Percentiles rank a stretch among this genome's conserved stretches.
phyloP scores from a whole-genome alignment of 1,140 invertebrate genomes.

The Caenorhabditis latens region DNA sequence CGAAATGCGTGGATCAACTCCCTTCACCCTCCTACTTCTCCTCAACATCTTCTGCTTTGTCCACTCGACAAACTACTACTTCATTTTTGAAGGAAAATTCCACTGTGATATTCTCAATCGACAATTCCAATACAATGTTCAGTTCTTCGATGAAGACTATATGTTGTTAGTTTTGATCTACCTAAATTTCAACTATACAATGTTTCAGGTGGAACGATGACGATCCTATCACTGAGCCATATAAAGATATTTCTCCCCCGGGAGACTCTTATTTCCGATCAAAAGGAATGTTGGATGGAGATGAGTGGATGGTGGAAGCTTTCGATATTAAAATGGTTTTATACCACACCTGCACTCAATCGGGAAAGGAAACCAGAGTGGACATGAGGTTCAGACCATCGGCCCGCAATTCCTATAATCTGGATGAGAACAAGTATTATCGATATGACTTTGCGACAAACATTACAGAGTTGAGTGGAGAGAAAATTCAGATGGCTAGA shows the following conservation, averaged over 20 bases:
- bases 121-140: too few species aligned
- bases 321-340: constrained; percentile 8
- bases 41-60: too few species aligned
- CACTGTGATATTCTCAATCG: too few species aligned
- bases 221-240: too few species aligned
- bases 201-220: not conserved
- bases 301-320: not conserved
- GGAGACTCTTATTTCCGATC: too few species aligned
- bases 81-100: too few species aligned
- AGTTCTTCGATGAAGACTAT: too few species aligned
- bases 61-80: too few species aligned
- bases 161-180: not conserved
- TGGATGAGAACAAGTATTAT: not conserved
- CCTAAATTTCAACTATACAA: not conserved
- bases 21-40: too few species aligned
- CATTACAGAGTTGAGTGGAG: not conserved
- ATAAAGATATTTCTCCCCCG: too few species aligned
- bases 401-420: not conserved
- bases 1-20: too few species aligned
- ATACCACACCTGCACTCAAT: not conserved
- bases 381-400: not conserved
- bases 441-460: not conserved
- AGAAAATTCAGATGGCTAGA: not conserved
- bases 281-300: too few species aligned
- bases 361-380: not conserved